Evolutionary conservation across 1,140 invertebrate species (phyloP), one percentile per base, ranked within the genome.

Genomic region (Drosophila malerkotliana): DNA sequence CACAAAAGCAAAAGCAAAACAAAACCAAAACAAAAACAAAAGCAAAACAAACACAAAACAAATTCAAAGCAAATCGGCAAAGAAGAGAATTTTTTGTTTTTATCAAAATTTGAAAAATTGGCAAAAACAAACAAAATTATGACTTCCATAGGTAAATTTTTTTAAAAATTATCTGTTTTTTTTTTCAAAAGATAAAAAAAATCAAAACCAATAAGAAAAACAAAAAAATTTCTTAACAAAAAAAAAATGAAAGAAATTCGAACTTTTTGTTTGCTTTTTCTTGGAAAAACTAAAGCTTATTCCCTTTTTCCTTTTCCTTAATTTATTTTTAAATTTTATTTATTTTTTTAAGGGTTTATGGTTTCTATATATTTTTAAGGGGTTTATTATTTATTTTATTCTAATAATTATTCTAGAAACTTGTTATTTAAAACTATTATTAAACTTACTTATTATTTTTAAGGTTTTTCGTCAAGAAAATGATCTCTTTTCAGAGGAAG

Each of bases 101-200:
- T 74, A 76, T 75, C 72, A 41, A 67, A 75, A 54, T 76, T 76
- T 67, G 55, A 71, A 5, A 39, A 68, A 76, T 68, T 41, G 62
- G 61, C 61, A 60, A 73, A 64, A 58, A 75, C 72, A 79, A 81
- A 48, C 55, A 64, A 91, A 91, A 91, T 91, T 87, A 91, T 91
- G 90, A 91, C 90, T 69, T 91, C 90, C 63, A 91, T 91, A 91
- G 90, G 90, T 91, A 91, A 91, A 84, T 90, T 85, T 37, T 37
- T 37, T 37, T 37, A 64, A 52, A 45, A 28, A 69, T 44, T 34
- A 55, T 47, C 32, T 14, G 32, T 32, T 32, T 32, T 32, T 32
- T 32, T 32, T 32, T 32, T 8, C 28, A 30, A 30, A 18, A 18
- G 15, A 18, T 18, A 34, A 34, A 34, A 34, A 12, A 12, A 34